phyloP scores from a whole-genome alignment of 2,797 vertebrate species.

The Sarcophilus harrisii region DNA sequence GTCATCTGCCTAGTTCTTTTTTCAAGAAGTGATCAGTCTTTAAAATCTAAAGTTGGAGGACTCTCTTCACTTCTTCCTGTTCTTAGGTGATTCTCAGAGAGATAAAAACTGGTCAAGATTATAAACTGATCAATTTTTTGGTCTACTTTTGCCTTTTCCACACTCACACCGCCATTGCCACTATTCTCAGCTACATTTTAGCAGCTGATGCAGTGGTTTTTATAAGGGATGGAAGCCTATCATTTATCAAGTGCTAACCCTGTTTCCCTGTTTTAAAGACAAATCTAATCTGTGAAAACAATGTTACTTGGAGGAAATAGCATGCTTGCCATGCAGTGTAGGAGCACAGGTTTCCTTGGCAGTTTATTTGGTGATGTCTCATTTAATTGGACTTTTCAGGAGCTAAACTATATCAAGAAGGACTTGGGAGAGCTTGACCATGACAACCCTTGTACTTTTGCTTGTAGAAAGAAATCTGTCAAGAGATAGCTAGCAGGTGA shows the following conservation, averaged over 20 bases:
- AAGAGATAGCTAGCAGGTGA: conserved; percentile 14
- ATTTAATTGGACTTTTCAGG: conserved; percentile 8
- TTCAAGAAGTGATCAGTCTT: conserved; percentile 25
- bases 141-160: background rate
- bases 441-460: background rate
- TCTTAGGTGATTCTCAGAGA: conserved; percentile 9
- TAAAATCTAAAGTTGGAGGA: background rate
- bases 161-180: background rate
- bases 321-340: background rate
- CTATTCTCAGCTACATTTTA: conserved; percentile 14
- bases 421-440: background rate
- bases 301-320: conserved; percentile 36
- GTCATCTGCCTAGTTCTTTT: conserved; percentile 42
- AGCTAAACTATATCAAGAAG: conserved; percentile 36
- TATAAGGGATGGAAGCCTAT: conserved; percentile 17
- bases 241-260: background rate
- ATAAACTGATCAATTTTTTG: conserved; percentile 34
- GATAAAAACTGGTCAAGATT: background rate
- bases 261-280: conserved; percentile 16
- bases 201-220: background rate
- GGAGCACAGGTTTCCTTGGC: conserved; percentile 27
- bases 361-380: conserved; percentile 34
- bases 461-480: background rate
- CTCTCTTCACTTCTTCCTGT: conserved; percentile 27
- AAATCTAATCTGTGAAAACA: conserved; percentile 38